Percentiles rank a stretch among this genome's conserved stretches.
Conservation (phyloP, 2,113 vertebrate species). For the Tiliqua scincoides region DNA sequence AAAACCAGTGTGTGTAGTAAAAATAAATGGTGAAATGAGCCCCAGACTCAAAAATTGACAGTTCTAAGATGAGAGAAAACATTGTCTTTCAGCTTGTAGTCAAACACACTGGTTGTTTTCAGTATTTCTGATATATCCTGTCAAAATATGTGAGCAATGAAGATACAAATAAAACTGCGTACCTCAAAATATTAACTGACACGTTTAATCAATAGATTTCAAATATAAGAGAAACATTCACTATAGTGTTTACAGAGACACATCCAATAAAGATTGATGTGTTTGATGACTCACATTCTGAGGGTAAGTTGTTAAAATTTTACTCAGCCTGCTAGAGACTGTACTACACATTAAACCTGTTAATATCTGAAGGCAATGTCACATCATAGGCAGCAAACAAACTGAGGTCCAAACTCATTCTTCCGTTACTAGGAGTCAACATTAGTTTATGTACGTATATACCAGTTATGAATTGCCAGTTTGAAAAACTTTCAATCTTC, state of each 20-base stretch:
- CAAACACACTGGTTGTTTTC: background rate
- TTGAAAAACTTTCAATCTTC: background rate
- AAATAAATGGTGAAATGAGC: background rate
- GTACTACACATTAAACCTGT: background rate
- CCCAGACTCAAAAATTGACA: background rate
- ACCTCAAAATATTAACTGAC: too few relatives aligned
- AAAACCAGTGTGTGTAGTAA: background rate
- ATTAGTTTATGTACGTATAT: background rate
- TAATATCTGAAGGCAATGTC: background rate
- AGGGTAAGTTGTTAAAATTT: background rate
- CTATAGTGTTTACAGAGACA: too few relatives aligned
- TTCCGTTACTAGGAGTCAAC: conserved; percentile 1
- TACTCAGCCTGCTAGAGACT: conserved; percentile 5
- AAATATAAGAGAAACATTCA: background rate
- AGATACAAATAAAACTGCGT: too few relatives aligned
- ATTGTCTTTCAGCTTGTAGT: conserved; percentile 11
- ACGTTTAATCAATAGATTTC: background rate
- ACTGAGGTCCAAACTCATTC: background rate
- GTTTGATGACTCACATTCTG: background rate
- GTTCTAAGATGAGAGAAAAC: background rate
- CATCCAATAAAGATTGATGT: background rate
- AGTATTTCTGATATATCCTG: background rate
- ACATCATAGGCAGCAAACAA: conserved; percentile 10
- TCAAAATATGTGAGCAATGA: background rate
- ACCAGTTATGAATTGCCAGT: background rate